phyloP scores from a whole-genome alignment of 2,113 vertebrate genomes.

The Silurus glanis region DNA sequence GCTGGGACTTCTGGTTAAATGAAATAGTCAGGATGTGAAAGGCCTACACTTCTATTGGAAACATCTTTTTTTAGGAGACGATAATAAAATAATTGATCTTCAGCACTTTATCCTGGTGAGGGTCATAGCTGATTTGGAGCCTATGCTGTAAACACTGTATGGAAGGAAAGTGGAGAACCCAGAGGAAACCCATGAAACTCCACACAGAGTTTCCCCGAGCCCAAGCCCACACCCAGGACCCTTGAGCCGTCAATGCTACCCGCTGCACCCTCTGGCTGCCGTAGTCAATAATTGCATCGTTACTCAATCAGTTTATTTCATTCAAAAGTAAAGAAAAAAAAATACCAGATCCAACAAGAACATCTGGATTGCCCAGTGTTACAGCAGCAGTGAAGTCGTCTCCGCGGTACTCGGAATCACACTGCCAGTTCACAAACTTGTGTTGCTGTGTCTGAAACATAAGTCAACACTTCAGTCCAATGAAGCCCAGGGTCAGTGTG shows the following conservation, averaged over 20 bases:
- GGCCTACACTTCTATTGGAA: neutral
- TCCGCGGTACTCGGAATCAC: slow-evolving; percentile 86
- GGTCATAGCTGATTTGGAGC: neutral
- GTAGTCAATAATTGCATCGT: neutral
- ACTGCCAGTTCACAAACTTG: slow-evolving; percentile 92
- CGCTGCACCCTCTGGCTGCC: neutral
- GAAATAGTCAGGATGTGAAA: neutral
- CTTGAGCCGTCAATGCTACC: neutral
- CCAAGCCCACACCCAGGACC: neutral
- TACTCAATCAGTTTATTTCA: neutral
- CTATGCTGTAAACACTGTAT: neutral
- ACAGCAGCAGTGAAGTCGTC: slow-evolving; percentile 81
- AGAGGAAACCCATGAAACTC: neutral
- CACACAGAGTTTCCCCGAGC: neutral
- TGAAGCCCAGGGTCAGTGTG: neutral
- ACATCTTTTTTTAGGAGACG: neutral
- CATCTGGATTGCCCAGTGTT: slow-evolving; percentile 86
- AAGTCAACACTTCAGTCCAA: neutral
- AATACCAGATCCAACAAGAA: slow-evolving; percentile 85
- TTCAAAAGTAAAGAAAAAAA: neutral
- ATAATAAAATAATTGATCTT: too few species aligned
- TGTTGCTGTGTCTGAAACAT: slow-evolving; percentile 83
- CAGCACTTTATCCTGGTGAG: neutral
- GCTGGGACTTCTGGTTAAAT: neutral
- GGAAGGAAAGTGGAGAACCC: neutral